A percentile compares a stretch with the other conserved stretches of the same genome.
phyloP scores from a whole-genome alignment of 2,888 invertebrate species.

The Apoda limacodes region DNA sequence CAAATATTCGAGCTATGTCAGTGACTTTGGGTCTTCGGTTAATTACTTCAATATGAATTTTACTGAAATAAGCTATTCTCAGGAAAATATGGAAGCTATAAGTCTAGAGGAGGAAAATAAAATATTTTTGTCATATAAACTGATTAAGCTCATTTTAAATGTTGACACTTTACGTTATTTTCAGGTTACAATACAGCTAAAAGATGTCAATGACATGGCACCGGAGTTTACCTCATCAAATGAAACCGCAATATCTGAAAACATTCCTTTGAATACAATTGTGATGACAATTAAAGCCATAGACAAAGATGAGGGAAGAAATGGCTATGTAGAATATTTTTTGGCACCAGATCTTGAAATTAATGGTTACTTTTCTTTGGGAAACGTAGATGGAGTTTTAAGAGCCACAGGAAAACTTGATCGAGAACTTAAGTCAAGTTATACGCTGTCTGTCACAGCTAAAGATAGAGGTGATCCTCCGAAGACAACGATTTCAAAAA shows the following conservation, averaged over 20 bases:
- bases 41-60: too few species aligned
- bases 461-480: slow-evolving; percentile 90
- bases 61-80: too few species aligned
- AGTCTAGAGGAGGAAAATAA: too few species aligned
- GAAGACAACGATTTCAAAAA: slow-evolving; percentile 74
- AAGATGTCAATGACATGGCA: slow-evolving; percentile 93
- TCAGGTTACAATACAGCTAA: slow-evolving; percentile 87
- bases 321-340: slow-evolving; percentile 91
- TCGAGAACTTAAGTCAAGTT: slow-evolving; percentile 81
- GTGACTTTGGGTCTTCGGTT: too few species aligned
- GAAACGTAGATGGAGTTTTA: slow-evolving; percentile 88
- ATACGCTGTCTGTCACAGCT: slow-evolving; percentile 83
- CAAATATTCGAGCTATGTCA: too few species aligned
- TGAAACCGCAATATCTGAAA: slow-evolving; percentile 84
- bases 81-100: too few species aligned
- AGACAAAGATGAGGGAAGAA: slow-evolving; percentile 91
- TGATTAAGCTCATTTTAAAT: too few species aligned
- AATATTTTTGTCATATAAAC: too few species aligned
- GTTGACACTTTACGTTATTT: too few species aligned
- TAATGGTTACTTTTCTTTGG: slow-evolving; percentile 81
- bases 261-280: slow-evolving; percentile 86
- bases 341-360: slow-evolving; percentile 75
- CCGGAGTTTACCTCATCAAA: slow-evolving; percentile 87
- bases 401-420: slow-evolving; percentile 89
- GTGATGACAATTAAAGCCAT: slow-evolving; percentile 90